phyloP scores from a whole-genome alignment of 2,113 vertebrate genomes.

The Erinaceus europaeus region DNA sequence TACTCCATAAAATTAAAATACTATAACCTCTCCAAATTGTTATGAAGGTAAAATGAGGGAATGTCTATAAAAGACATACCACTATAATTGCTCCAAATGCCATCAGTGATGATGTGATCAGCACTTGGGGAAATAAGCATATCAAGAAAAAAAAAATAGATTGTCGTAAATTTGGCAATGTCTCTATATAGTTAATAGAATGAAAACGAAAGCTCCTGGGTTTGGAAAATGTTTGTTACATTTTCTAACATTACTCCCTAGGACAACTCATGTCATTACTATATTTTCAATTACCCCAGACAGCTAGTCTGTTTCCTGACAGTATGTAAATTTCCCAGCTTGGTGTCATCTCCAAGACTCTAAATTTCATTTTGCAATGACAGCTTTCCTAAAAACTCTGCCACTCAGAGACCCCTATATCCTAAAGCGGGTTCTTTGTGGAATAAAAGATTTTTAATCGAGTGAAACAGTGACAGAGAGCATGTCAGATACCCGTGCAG shows the following conservation, averaged over 20 bases:
- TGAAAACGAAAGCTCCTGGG: constrained; percentile 21
- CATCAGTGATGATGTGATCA: neutral
- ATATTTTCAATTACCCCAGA: constrained; percentile 53
- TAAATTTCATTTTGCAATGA: constrained; percentile 62
- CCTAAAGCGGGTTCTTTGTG: constrained; percentile 29
- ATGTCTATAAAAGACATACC: neutral
- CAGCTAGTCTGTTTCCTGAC: constrained; percentile 20
- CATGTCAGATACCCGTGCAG: neutral
- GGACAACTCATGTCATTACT: neutral
- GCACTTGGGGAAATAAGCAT: neutral
- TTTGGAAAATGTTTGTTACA: constrained; percentile 49
- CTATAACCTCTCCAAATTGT: neutral
- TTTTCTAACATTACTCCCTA: constrained; percentile 41
- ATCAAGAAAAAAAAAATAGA: neutral
- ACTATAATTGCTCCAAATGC: neutral
- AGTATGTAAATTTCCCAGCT: constrained; percentile 65
- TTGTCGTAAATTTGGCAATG: neutral
- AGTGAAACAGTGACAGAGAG: constrained; percentile 29
- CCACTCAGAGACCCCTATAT: constrained; percentile 30
- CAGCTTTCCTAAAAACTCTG: constrained; percentile 30
- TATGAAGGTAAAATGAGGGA: neutral
- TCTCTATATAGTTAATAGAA: constrained; percentile 1
- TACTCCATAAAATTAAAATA: neutral
- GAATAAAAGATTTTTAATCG: constrained; percentile 33
- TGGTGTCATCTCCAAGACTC: constrained; percentile 51